A percentile compares a stretch with the other conserved stretches of the same genome.
These are phyloP conservation scores for Ericerus pela DNA, from an alignment of 1,140 invertebrate genomes.

Conservation along the genomic window DNA sequence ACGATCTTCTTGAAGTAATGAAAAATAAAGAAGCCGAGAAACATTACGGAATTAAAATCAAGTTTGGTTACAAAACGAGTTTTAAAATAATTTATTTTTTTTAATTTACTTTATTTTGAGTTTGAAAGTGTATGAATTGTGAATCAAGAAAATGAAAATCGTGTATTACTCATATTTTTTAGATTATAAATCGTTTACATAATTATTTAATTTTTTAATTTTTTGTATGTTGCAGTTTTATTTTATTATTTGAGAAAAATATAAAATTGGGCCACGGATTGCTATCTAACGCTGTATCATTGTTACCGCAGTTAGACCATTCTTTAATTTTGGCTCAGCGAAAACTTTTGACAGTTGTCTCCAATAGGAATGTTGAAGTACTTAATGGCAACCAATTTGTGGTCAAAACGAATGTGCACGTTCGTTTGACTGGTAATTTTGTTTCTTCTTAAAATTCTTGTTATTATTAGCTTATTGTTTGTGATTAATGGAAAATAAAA, in stretches of 20 bases:
- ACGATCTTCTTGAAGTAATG: constrained; percentile 34
- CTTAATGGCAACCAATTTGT: no score
- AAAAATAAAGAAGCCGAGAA: constrained; percentile 27
- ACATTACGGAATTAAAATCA: constrained; percentile 34
- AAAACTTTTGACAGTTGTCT: constrained; percentile 35
- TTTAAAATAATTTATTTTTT: constrained; percentile 11
- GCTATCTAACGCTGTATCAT: constrained; percentile 36
- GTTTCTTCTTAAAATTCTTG: background rate
- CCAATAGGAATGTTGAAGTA: constrained; percentile 28
- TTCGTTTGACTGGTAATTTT: constrained; percentile 34
- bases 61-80: constrained; percentile 29
- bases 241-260: constrained; percentile 43
- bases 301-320: constrained; percentile 44
- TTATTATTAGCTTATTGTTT: background rate
- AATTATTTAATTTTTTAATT: constrained; percentile 20
- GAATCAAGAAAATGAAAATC: constrained; percentile 14
- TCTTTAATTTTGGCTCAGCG: constrained; percentile 42
- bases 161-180: background rate
- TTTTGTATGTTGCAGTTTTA: constrained; percentile 48
- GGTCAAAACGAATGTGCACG: constrained; percentile 51
- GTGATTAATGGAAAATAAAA: constrained; percentile 25
- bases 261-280: constrained; percentile 40
- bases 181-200: constrained; percentile 13
- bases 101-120: constrained; percentile 13
- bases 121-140: constrained; percentile 6